Evolutionary conservation across 2,888 invertebrate species (phyloP), one percentile per base, ranked within the genome.

Genomic region (Campoletis raptor): DNA sequence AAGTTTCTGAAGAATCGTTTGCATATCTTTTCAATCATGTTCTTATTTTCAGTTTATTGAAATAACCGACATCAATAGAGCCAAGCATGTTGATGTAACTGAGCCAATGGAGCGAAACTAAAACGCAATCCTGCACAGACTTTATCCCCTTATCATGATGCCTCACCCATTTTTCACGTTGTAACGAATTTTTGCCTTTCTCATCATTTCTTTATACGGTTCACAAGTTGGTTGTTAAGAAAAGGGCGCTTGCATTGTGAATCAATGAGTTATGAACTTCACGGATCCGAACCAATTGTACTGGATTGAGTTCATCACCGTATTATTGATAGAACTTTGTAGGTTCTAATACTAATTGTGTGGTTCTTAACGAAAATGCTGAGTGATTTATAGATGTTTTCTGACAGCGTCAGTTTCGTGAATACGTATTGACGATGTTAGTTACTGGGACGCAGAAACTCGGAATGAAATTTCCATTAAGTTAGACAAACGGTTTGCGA

Each of bases 391-490:
- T 42, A 15, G 9, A 18, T 15, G 7, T 36, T 10, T 4, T 6
- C 18, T 7, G 37, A 37, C 3, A 61, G 61, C 3, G 61, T 30
- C 15, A 45, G 54, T 18, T 15, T 24, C 70, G 52, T 40, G 52
- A 83, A 83, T 73, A 73, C 52, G 54, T 45, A 83, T 73, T 79
- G 67, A 83, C 83, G 83, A 83, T 36, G 42, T 64, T n/a, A 12
- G 69, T 15, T 82, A 57, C 61, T 69, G 36, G 45, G 40, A 69
- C 61, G 45, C 74, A 57, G 57, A 15, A n/a, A 36, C 21, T 45
- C n/a, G 24, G 7, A 12, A 21, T 15, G 36, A 61, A 36, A 61
- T 24, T n/a, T 40, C n/a, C 21, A 40, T 67, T 48, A 18, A 66
- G 4, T 66, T 21, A 24, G 57, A 30, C 30, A 40, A 66, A 70